Evolutionary conservation across 2,113 vertebrate genomes (phyloP), one percentile per base, ranked within the genome.

Genomic region (Tursiops truncatus): DNA sequence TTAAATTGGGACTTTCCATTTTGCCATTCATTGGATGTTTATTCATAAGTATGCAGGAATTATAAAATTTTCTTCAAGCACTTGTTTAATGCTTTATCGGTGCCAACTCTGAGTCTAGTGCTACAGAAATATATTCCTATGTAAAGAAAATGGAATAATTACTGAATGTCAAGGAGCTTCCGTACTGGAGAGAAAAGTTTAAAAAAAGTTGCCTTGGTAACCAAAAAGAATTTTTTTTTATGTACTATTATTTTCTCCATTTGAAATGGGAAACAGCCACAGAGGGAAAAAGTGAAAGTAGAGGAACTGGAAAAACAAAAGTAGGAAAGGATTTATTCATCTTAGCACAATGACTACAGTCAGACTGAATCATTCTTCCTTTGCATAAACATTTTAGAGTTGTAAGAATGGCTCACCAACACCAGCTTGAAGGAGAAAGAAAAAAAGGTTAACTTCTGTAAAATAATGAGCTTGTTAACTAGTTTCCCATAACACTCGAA

Each of bases 291-390:
- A 71, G 58, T 87, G 92, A 97, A 94, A 95, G 96, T 21, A 92
- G 81, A 93, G 53, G 68, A 90, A 90, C 44, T 96, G 44, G 87
- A 95, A 62, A 98, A 97, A 97, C 92, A 97, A 97, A 97, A 94
- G 89, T 63, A 95, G 93, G 94, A 94, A 97, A 97, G 60, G 63
- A 93, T 76, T 83, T 80, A 94, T 97, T 98, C 71, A 94, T 80
- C 71, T 91, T 81, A 67, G 50, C 62, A 95, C 89, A 96, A 81
- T 88, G 87, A 85, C 82, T 91, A 38, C n/a, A 77, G 60, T 79
- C 82, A 82, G 70, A 58, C 67, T 97, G 96, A 94, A 73, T 97
- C 89, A 96, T 85, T 96, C 89, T 96, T 97, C 73, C 82, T 97
- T 70, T 76, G 68, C n/a, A 95, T 91, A 95, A 95, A 94, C 56